phyloP scores from a whole-genome alignment of 2,113 vertebrate genomes.

The Syngnathoides biaculeatus region DNA sequence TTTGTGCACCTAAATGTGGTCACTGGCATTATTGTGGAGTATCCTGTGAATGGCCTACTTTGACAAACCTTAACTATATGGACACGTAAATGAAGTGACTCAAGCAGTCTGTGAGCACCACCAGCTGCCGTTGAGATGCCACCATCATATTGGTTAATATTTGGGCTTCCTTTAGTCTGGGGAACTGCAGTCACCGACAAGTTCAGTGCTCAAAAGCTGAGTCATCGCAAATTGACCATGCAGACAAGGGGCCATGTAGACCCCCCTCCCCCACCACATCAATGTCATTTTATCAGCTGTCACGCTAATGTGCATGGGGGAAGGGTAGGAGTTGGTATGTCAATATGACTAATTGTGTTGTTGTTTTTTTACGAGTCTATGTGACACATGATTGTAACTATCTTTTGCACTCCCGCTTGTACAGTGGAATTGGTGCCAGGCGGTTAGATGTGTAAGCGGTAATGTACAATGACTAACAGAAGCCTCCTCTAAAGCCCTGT shows the following conservation, averaged over 20 bases:
- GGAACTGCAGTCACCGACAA: slow-evolving; percentile 10
- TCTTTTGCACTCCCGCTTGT: slow-evolving; percentile 29
- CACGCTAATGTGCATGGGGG: slow-evolving; percentile 19
- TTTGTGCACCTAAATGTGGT: not conserved
- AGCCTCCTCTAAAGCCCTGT: slow-evolving; percentile 20
- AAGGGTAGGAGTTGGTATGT: not conserved
- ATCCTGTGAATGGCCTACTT: not conserved
- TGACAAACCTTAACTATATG: not conserved
- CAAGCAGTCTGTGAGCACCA: not conserved
- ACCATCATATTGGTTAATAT: slow-evolving; percentile 7
- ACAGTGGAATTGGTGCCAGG: slow-evolving; percentile 17
- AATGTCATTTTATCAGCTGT: slow-evolving; percentile 36
- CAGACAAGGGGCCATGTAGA: slow-evolving; percentile 12
- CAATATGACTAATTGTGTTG: slow-evolving; percentile 6
- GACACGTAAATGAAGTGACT: not conserved
- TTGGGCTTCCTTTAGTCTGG: slow-evolving; percentile 17
- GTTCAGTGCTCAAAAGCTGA: slow-evolving; percentile 36
- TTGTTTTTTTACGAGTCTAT: slow-evolving; percentile 6
- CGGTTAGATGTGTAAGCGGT: slow-evolving; percentile 21
- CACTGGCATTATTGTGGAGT: not conserved
- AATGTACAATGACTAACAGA: slow-evolving; percentile 46
- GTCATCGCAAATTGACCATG: slow-evolving; percentile 37
- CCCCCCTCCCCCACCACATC: slow-evolving; percentile 7
- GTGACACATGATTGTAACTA: slow-evolving; percentile 14
- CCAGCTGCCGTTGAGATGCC: not conserved